phyloP scores from a whole-genome alignment of 2,113 vertebrate species.

The Eulacestoma nigropectus region DNA sequence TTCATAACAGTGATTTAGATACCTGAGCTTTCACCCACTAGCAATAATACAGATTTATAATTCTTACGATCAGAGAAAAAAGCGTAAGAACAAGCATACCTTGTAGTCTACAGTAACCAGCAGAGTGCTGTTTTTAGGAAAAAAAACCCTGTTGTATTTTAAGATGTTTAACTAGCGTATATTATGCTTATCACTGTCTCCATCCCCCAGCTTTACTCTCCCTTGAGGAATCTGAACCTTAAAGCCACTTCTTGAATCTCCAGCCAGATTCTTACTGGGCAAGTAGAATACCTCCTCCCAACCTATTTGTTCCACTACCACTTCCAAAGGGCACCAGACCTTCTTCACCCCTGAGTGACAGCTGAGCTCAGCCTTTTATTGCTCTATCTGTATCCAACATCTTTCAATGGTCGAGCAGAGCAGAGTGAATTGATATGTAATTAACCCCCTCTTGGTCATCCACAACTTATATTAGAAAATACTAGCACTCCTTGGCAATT shows the following conservation, averaged over 20 bases:
- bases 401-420: background rate
- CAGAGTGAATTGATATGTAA: background rate
- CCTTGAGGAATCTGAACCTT: background rate
- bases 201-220: background rate
- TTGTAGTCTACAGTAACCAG: background rate
- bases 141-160: background rate
- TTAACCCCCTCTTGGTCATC: background rate
- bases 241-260: background rate
- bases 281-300: background rate
- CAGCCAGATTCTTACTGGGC: background rate
- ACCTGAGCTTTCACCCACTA: background rate
- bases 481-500: background rate
- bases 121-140: background rate
- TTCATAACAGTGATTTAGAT: background rate
- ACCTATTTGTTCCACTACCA: background rate
- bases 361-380: background rate
- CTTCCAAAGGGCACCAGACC: background rate
- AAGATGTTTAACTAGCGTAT: background rate
- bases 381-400: background rate
- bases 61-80: background rate
- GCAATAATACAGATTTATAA: background rate
- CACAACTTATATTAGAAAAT: background rate
- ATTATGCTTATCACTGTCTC: background rate
- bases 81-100: background rate
- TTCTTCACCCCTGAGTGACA: background rate